Conservation (phyloP, 2,797 vertebrate species). For the Vultur gryphus region DNA sequence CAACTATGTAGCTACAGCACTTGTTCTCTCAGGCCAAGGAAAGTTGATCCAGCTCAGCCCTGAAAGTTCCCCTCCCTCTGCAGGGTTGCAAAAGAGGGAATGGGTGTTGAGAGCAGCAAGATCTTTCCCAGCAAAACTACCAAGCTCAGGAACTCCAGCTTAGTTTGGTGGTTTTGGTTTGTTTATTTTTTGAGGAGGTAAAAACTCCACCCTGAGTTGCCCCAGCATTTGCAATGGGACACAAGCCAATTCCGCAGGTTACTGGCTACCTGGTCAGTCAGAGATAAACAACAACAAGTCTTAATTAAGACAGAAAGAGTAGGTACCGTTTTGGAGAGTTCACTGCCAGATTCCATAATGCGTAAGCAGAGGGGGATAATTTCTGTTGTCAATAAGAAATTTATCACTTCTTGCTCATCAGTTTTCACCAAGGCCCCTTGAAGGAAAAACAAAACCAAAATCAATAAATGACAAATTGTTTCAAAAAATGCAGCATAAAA, state of each 20-base stretch:
- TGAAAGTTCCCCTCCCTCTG: neutral
- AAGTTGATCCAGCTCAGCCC: neutral
- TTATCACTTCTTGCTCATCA: conserved; percentile 98
- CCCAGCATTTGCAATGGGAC: neutral
- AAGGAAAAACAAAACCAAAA: conserved; percentile 4
- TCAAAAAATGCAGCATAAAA: neutral
- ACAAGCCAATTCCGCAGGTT: neutral
- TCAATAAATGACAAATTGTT: neutral
- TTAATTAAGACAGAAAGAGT: neutral
- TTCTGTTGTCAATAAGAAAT: conserved; percentile 96
- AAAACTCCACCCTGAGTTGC: neutral
- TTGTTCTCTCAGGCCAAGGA: neutral
- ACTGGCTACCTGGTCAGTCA: neutral
- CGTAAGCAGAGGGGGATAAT: conserved; percentile 97
- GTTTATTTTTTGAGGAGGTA: neutral
- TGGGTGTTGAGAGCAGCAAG: neutral
- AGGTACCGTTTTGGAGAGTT: conserved; percentile 95
- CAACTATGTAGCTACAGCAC: neutral
- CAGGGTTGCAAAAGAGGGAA: neutral
- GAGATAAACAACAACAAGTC: neutral
- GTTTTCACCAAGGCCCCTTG: conserved; percentile 96
- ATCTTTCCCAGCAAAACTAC: neutral
- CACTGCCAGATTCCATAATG: conserved; percentile 98
- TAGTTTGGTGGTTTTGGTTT: neutral
- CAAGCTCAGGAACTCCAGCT: neutral